These are phyloP conservation scores for Incurvaria masculella DNA, from an alignment of 2,888 invertebrate species.

Conservation along the genomic window DNA sequence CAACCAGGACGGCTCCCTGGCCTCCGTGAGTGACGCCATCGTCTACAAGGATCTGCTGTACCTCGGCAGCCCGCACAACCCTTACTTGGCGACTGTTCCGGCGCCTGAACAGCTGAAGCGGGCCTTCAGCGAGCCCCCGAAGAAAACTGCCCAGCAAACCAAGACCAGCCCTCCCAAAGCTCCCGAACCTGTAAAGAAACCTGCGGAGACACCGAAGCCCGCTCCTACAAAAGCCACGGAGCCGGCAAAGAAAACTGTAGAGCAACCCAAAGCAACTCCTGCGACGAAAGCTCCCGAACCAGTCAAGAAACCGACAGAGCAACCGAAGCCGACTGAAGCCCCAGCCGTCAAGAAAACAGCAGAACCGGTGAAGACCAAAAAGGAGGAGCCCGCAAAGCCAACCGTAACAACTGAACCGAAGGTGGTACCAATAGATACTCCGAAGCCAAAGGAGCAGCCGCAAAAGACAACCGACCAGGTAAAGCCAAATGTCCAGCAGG, in stretches of 20 bases:
- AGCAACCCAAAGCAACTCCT: constrained; percentile 11
- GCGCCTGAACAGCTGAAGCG: constrained; percentile 47
- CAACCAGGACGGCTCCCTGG: constrained; percentile 54
- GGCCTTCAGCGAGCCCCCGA: constrained; percentile 19
- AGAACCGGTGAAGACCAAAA: constrained; percentile 8
- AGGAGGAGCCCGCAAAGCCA: background rate
- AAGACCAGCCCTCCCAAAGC: constrained; percentile 8
- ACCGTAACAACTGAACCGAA: constrained; percentile 7
- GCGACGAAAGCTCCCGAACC: too few species aligned
- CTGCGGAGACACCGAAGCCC: constrained; percentile 4
- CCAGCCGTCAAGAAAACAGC: constrained; percentile 17
- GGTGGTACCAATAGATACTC: constrained; percentile 6
- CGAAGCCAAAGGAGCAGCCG: constrained; percentile 16
- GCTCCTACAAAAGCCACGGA: constrained; percentile 15
- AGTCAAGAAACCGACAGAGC: constrained; percentile 4
- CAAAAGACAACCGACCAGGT: constrained; percentile 22
- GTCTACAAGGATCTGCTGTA: constrained; percentile 63
- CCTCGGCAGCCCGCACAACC: constrained; percentile 66
- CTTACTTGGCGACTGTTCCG: constrained; percentile 63
- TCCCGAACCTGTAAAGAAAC: constrained; percentile 21
- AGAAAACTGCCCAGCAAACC: background rate
- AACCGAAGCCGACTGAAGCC: constrained; percentile 8
- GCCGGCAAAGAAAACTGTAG: constrained; percentile 18
- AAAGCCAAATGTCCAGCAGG: constrained; percentile 24
- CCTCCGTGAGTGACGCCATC: constrained; percentile 62